phyloP scores from a whole-genome alignment of 1,140 invertebrate genomes.

The Bombus affinis region DNA sequence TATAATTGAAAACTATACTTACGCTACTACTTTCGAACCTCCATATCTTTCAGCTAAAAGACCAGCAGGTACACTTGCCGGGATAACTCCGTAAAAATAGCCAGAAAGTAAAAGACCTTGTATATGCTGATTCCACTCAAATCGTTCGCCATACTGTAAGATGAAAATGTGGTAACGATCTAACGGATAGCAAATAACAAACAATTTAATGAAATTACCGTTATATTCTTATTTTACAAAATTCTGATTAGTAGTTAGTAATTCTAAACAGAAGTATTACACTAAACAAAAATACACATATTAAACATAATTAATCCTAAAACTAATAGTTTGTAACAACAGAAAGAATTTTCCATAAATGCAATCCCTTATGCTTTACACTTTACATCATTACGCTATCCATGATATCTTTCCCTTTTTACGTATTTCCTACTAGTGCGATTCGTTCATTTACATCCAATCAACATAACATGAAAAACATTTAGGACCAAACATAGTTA shows the following conservation, averaged over 20 bases:
- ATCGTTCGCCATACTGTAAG: conserved; percentile 83
- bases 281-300: background rate
- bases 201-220: background rate
- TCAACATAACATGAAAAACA: too few species aligned
- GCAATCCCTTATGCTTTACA: too few species aligned
- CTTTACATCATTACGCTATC: too few species aligned
- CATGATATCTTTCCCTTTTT: too few species aligned
- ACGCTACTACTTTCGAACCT: conserved; percentile 87
- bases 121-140: conserved; percentile 84
- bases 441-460: too few species aligned
- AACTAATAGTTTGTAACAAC: too few species aligned
- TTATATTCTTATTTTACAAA: background rate
- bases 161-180: background rate
- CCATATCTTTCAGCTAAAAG: conserved; percentile 89
- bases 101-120: conserved; percentile 86
- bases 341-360: too few species aligned
- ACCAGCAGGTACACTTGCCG: conserved; percentile 85
- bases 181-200: background rate
- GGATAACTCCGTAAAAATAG: conserved; percentile 87
- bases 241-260: too few species aligned
- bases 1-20: conserved; percentile 58
- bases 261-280: background rate
- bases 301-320: too few species aligned
- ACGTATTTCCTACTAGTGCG: too few species aligned
- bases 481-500: too few species aligned